Conservation (phyloP, 2,113 vertebrate species). For the Perca fluviatilis region DNA sequence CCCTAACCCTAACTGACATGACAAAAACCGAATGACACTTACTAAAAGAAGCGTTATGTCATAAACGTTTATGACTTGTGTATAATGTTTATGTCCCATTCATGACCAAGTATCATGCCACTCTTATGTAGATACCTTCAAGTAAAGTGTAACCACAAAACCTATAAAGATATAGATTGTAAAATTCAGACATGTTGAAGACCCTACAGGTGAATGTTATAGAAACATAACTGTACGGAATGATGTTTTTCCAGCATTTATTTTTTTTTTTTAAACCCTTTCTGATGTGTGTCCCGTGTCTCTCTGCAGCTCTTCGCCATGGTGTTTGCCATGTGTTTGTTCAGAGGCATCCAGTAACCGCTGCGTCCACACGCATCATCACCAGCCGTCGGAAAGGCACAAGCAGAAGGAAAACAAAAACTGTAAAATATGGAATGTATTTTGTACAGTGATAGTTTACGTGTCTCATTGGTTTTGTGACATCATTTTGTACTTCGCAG, state of each 20-base stretch:
- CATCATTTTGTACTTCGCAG: constrained; percentile 78
- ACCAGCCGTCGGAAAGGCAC: constrained; percentile 7
- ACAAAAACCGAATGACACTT: too few species aligned
- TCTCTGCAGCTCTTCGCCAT: constrained; percentile 91
- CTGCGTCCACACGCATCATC: background rate
- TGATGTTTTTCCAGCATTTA: too few species aligned
- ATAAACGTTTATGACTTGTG: too few species aligned
- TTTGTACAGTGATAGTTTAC: constrained; percentile 57
- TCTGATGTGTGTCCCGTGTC: background rate
- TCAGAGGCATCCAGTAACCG: constrained; percentile 91
- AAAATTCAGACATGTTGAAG: too few species aligned
- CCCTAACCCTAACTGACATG: too few species aligned
- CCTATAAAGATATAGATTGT: too few species aligned
- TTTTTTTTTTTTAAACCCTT: too few species aligned
- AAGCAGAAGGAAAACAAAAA: constrained; percentile 53
- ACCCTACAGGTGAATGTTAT: background rate
- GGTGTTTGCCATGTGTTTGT: constrained; percentile 96
- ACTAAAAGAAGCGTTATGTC: too few species aligned
- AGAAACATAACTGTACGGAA: background rate
- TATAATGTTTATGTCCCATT: too few species aligned
- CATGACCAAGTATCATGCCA: too few species aligned
- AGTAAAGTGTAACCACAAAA: too few species aligned
- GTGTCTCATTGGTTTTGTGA: constrained; percentile 68
- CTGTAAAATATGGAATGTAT: constrained; percentile 78
- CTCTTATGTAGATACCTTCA: too few species aligned